Percentiles rank a stretch among this genome's conserved stretches.
phyloP scores from a whole-genome alignment of 2,113 vertebrate species.

The Oreocharis arfaki region DNA sequence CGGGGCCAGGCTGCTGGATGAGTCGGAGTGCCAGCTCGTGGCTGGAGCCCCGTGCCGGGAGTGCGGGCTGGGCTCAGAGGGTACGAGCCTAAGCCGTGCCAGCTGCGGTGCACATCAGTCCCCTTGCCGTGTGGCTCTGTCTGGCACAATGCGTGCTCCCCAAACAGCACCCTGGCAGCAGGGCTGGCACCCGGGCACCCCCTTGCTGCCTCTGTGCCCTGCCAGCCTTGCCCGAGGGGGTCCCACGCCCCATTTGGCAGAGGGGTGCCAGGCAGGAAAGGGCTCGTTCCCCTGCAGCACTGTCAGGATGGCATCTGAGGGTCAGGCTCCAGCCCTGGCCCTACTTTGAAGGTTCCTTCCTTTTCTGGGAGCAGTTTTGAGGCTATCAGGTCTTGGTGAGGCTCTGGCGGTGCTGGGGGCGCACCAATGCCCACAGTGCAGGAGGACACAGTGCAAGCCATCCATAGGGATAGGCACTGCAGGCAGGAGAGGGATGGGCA shows the following conservation, averaged over 20 bases:
- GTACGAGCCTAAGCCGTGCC: neutral
- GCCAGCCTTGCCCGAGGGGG: neutral
- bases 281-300: rapidly evolving
- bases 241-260: rapidly evolving
- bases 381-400: rapidly evolving
- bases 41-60: neutral
- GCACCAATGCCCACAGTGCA: rapidly evolving
- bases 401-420: neutral
- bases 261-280: neutral
- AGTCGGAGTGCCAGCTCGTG: neutral
- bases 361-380: neutral
- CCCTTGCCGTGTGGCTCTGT: neutral
- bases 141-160: rapidly evolving
- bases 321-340: neutral
- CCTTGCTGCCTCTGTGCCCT: neutral
- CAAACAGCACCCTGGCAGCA: neutral
- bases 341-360: neutral
- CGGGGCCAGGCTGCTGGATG: neutral
- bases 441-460: neutral
- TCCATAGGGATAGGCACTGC: neutral
- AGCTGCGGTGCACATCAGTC: neutral
- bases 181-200: neutral
- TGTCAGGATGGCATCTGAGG: neutral
- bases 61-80: too few relatives aligned
- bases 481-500: neutral